Conservation (phyloP, 2,888 invertebrate species). For the Theodoxus fluviatilis region DNA sequence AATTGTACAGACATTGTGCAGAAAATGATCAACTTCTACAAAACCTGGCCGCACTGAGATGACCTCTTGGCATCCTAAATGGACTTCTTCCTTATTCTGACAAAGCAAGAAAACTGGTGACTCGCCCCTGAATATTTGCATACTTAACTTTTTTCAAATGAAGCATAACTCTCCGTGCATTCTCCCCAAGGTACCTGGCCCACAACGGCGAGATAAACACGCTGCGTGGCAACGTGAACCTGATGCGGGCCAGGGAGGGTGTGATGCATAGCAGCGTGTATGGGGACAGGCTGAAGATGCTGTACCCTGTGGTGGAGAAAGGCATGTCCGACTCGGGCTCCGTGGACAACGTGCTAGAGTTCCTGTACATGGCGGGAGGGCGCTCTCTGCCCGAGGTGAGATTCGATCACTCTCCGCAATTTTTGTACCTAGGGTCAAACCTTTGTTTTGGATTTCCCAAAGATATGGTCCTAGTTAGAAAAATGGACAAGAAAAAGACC, state of each 20-base stretch:
- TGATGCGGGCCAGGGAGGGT: conserved; percentile 98
- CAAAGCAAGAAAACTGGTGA: no score
- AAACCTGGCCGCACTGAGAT: no score
- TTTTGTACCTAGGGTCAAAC: not conserved
- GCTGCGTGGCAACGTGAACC: conserved; percentile 94
- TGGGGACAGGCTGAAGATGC: conserved; percentile 82
- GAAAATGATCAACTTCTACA: no score
- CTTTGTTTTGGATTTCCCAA: not conserved
- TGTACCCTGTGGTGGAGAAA: conserved; percentile 97
- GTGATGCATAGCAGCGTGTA: conserved; percentile 89
- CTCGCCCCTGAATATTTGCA: no score
- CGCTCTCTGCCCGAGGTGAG: conserved; percentile 83
- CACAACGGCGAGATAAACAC: conserved; percentile 99
- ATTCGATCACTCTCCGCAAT: not conserved
- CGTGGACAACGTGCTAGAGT: conserved; percentile 97
- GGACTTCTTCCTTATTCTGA: no score
- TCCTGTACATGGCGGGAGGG: conserved; percentile 90
- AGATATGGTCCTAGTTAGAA: not conserved
- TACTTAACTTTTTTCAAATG: no score
- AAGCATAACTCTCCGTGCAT: not conserved
- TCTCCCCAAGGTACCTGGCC: conserved; percentile 77
- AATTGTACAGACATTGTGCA: no score
- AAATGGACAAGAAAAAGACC: not conserved
- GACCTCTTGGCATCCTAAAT: no score
- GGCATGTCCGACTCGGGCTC: conserved; percentile 97